phyloP scores from a whole-genome alignment of 2,113 vertebrate species.

The Mola mola region DNA sequence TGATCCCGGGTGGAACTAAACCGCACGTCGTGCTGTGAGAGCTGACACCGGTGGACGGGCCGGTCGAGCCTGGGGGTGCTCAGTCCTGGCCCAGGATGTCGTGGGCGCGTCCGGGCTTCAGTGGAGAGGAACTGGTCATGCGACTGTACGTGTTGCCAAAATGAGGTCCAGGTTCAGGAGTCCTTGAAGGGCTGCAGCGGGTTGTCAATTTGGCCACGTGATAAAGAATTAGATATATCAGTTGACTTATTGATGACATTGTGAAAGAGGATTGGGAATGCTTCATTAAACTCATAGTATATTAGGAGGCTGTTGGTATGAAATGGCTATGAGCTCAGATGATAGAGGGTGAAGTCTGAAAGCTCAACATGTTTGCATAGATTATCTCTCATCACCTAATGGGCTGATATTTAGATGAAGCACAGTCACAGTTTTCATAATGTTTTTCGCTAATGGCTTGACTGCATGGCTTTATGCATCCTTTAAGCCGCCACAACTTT shows the following conservation, averaged over 20 bases:
- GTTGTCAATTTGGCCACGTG: not conserved
- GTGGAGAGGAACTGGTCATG: constrained; percentile 9
- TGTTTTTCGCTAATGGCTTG: too few species aligned
- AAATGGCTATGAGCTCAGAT: too few species aligned
- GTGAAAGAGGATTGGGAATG: too few species aligned
- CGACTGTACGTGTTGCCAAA: constrained; percentile 26
- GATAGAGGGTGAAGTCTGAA: not conserved
- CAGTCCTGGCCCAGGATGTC: constrained; percentile 35
- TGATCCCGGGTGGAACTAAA: constrained; percentile 42
- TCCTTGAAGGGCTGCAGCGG: not conserved
- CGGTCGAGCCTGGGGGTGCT: constrained; percentile 12
- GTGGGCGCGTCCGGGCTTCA: constrained; percentile 70
- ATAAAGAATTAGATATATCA: too few species aligned
- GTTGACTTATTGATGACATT: not conserved
- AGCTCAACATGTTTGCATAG: not conserved
- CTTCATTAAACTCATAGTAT: too few species aligned
- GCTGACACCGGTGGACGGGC: constrained; percentile 2
- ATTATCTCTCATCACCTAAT: not conserved
- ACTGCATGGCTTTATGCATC: not conserved
- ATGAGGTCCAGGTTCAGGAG: not conserved
- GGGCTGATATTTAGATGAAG: not conserved
- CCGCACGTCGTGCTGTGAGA: constrained; percentile 11
- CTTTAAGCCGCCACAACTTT: constrained; percentile 1
- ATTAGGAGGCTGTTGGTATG: too few species aligned
- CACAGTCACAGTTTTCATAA: not conserved